These are phyloP conservation scores for Empis livida DNA, from an alignment of 2,888 invertebrate species.

Conservation along the genomic window DNA sequence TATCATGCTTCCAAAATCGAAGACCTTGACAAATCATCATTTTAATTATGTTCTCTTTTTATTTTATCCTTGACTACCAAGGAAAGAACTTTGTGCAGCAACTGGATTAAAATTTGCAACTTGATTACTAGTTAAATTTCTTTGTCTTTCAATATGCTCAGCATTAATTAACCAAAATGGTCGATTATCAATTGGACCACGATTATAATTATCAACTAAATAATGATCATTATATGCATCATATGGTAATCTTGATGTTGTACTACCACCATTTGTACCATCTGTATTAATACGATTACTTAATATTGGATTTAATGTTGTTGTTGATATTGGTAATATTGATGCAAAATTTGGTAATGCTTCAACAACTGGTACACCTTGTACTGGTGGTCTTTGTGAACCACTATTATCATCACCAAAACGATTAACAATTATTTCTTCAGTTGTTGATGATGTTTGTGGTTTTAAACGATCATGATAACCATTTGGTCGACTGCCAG, in stretches of 20 bases:
- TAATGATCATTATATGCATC: conserved; percentile 53
- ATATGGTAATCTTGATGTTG: conserved; percentile 38
- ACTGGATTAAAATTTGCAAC: conserved; percentile 14
- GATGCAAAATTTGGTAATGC: conserved; percentile 1
- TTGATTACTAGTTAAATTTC: conserved; percentile 24
- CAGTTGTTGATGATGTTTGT: conserved; percentile 1
- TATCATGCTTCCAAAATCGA: too few relatives aligned
- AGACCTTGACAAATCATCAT: too few relatives aligned
- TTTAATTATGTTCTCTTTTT: too few relatives aligned
- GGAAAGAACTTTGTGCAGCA: conserved; percentile 20
- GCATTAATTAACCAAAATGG: conserved; percentile 65
- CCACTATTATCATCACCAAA: conserved; percentile 36
- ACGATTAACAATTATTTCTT: conserved; percentile 36
- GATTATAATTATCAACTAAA: conserved; percentile 47
- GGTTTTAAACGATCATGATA: conserved; percentile 41
- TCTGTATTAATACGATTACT: not conserved
- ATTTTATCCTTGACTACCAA: conserved; percentile 9
- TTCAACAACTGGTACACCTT: not conserved
- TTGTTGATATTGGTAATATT: conserved; percentile 2
- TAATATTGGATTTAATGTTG: conserved; percentile 1
- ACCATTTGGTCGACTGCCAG: conserved; percentile 45
- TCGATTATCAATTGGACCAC: conserved; percentile 50
- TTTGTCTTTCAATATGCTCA: conserved; percentile 47
- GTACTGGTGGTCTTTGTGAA: conserved; percentile 22
- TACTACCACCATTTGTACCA: not conserved